Percentiles rank a stretch among this genome's conserved stretches.
These are phyloP conservation scores for chimpanzee (Pan troglodytes) DNA, from an alignment of 2,113 vertebrate genomes.

Conservation along the genomic window NHGRI_mPanTro3-v2.1_pri NC_072421.2:114679501-114680000, in stretches of 20 bases:
- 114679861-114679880: not conserved
- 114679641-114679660: not conserved
- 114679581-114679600: not conserved
- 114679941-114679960: not conserved
- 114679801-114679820: not conserved
- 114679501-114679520: not conserved
- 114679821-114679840: not conserved
- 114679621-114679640: not conserved
- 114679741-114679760: not conserved
- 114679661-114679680: not conserved
- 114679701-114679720: not conserved
- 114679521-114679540: not conserved
- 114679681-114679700: not conserved
- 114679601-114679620: not conserved
- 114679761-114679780: not conserved
- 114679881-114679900: not conserved
- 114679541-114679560: conserved; percentile 6
- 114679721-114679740: not conserved
- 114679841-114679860: not conserved
- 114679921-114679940: not conserved
- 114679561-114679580: conserved; percentile 32
- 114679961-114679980: not conserved
- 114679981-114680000: not conserved
- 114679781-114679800: not conserved
- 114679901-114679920: not conserved